Conservation (phyloP, 2,113 vertebrate species). For the Shinisaurus crocodilurus region DNA sequence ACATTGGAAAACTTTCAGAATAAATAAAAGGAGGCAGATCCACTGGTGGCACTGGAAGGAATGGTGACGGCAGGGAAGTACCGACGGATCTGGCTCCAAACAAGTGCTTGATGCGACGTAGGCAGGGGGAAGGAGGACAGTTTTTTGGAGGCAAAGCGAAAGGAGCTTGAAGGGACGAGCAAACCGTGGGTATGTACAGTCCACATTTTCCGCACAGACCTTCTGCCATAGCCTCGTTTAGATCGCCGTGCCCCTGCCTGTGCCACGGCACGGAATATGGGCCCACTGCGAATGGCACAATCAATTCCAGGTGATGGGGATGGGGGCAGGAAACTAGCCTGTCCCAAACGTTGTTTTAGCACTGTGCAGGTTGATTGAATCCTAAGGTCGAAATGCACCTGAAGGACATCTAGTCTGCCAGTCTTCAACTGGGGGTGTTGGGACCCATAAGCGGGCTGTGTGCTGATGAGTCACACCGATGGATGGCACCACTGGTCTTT, state of each 20-base stretch:
- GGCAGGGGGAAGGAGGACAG: constrained; percentile 45
- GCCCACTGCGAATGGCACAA: constrained; percentile 31
- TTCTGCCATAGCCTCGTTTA: constrained; percentile 29
- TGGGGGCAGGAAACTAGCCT: not conserved
- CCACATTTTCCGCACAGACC: constrained; percentile 41
- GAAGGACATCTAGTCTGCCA: not conserved
- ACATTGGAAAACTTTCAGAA: constrained; percentile 73
- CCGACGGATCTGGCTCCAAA: constrained; percentile 67
- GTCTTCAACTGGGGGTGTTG: too few species aligned
- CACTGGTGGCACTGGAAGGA: constrained; percentile 36
- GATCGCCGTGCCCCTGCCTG: not conserved
- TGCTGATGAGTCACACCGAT: not conserved
- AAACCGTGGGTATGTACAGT: constrained; percentile 63
- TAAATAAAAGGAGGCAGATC: constrained; percentile 75
- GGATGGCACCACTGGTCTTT: too few species aligned
- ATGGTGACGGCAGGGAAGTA: constrained; percentile 63
- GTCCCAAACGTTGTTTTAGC: not conserved
- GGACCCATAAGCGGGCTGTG: not conserved
- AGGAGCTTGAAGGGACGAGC: constrained; percentile 40
- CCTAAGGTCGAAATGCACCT: not conserved
- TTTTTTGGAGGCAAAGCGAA: constrained; percentile 56
- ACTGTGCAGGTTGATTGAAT: not conserved
- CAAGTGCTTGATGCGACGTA: constrained; percentile 44
- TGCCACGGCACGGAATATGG: not conserved
- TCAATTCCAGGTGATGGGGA: constrained; percentile 11